Base-by-base conservation (phyloP, 2,797 vertebrate species). In the Melanotaenia parkinsoni region DNA sequence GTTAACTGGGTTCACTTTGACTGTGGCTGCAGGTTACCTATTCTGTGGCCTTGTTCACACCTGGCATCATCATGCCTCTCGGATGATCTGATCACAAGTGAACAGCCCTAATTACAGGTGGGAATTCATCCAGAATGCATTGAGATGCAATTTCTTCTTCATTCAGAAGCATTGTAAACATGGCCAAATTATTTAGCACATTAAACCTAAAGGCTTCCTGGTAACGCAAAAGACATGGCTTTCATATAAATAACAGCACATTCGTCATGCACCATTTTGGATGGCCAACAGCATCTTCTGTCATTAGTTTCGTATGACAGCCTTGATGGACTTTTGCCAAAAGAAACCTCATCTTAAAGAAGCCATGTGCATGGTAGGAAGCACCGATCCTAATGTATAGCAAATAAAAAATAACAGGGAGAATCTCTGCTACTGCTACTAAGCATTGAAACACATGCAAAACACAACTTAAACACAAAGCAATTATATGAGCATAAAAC, bases 91-190 rank as follows among this genome's bases (percentile, higher is more conserved):
- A 64, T 58, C 53, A 38, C 54, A 30, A 64, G 38, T 58, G 24
- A 33, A 50, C 61, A 64, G 61, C 62, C 33, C 56, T 35, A n/a
- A 40, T 53, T 64, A 37, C 70, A 58, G 40, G 70, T 72, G 70
- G 58, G 61, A 72, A 72, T n/a, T 16, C 53, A 72, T 2, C 20
- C 30, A 14, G 53, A 24, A 50, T 26, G 26, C 22, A 14, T 7
- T 10, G 58, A 38, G 18, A 58, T 71, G 37, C 2, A 51, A 43
- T 40, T 63, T 62, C 51, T 40, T 30, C 16, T 14, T 18, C 28
- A n/a, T 53, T 58, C 30, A 47, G 26, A 54, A 26, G 13, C 20
- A 45, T 47, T 10, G 26, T 20, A 16, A 11, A 54, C 22, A n/a
- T 6, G 43, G 24, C 43, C 24, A 51, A 16, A 35, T 37, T 11